These are phyloP conservation scores for Mechanitis mazaeus DNA, from an alignment of 2,888 invertebrate species.

Conservation along the genomic window DNA sequence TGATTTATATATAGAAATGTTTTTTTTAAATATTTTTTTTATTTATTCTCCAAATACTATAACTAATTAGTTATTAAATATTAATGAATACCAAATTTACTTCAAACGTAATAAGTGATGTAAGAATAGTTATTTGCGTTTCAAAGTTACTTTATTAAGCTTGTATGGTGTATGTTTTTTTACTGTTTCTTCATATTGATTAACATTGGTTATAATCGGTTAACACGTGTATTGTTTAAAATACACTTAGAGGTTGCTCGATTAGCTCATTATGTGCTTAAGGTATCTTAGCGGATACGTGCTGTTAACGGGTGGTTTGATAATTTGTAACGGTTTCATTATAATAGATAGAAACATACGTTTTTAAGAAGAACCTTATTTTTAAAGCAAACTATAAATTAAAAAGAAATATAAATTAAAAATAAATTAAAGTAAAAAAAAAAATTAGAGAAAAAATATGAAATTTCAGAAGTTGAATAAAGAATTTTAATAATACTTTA, in stretches of 20 bases:
- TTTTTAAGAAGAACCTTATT: background rate
- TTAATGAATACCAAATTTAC: too few relatives aligned
- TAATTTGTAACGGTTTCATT: background rate
- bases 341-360: slow-evolving; percentile 12
- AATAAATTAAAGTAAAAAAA: too few relatives aligned
- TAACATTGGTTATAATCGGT: slow-evolving; percentile 17
- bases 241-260: slow-evolving; percentile 12
- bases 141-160: slow-evolving; percentile 19
- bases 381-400: too few relatives aligned
- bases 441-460: too few relatives aligned
- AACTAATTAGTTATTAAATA: too few relatives aligned
- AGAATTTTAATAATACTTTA: too few relatives aligned
- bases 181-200: slow-evolving; percentile 5
- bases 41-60: too few relatives aligned
- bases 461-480: too few relatives aligned
- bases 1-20: too few relatives aligned
- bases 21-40: too few relatives aligned
- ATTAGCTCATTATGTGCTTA: slow-evolving; percentile 6
- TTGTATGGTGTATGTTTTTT: slow-evolving; percentile 17
- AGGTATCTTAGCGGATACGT: slow-evolving; percentile 4
- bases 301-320: background rate
- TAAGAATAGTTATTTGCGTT: slow-evolving; percentile 25
- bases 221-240: slow-evolving; percentile 23
- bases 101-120: slow-evolving; percentile 8
- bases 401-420: too few relatives aligned